Evolutionary conservation across 2,797 vertebrate species (phyloP).

Genomic region (Sciaenops ocellatus): DNA sequence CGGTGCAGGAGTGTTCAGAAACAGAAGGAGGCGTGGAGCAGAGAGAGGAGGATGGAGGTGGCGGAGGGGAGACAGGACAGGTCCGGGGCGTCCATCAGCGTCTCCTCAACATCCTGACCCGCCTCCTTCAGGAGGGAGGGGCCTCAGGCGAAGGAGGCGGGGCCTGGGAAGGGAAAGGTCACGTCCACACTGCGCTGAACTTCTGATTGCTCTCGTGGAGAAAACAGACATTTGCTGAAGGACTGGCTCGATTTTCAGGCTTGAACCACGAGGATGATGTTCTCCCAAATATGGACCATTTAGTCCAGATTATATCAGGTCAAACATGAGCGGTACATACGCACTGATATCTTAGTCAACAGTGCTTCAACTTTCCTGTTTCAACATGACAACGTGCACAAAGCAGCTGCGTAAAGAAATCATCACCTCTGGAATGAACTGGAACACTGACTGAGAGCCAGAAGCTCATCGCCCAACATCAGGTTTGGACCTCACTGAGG

Average conservation of each 20-base stretch:
- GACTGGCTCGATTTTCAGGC: not conserved
- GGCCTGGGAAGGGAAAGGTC: slow-evolving; percentile 47
- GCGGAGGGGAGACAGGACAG: not conserved
- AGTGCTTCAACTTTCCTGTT: not conserved
- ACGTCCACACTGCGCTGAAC: slow-evolving; percentile 76
- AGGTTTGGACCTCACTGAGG: not conserved
- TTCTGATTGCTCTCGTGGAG: slow-evolving; percentile 64
- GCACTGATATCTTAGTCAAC: not conserved
- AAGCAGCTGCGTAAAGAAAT: not conserved
- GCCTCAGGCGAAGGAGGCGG: slow-evolving; percentile 63
- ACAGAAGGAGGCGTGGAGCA: slow-evolving; percentile 51
- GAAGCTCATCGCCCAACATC: not conserved
- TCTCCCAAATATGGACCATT: not conserved
- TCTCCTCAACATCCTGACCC: slow-evolving; percentile 86
- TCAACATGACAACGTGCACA: not conserved
- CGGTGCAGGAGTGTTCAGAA: slow-evolving; percentile 90
- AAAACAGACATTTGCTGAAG: not conserved
- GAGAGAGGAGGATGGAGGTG: not conserved
- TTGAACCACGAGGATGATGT: not conserved
- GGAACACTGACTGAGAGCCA: not conserved
- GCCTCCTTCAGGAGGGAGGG: slow-evolving; percentile 85
- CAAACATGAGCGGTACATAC: not conserved
- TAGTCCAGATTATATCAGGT: not conserved
- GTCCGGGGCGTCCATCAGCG: slow-evolving; percentile 63
- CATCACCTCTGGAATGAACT: not conserved